Percentiles rank a stretch among this genome's conserved stretches.
phyloP scores from a whole-genome alignment of 2,888 invertebrate genomes.

The Ceramica pisi region DNA sequence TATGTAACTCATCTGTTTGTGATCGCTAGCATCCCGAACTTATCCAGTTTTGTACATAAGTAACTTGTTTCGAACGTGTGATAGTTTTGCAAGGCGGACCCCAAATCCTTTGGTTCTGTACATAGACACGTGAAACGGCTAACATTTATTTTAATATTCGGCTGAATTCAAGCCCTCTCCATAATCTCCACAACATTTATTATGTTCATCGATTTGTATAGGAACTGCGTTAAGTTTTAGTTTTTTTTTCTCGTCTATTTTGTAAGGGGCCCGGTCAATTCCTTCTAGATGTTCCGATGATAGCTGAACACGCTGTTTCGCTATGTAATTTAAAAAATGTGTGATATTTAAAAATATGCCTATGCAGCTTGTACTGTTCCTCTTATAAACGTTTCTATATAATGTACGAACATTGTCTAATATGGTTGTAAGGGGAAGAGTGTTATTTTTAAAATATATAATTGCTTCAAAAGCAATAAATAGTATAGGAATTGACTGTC shows the following conservation, averaged over 20 bases:
- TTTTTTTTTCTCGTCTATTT: slow-evolving; percentile 74
- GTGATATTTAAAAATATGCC: slow-evolving; percentile 83
- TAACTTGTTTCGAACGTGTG: slow-evolving; percentile 23
- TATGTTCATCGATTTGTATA: slow-evolving; percentile 85
- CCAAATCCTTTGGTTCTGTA: slow-evolving; percentile 59
- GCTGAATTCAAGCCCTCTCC: slow-evolving; percentile 76
- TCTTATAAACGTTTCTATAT: slow-evolving; percentile 53
- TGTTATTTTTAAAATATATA: slow-evolving; percentile 64
- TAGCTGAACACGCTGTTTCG: slow-evolving; percentile 70
- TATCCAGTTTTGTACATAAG: slow-evolving; percentile 47
- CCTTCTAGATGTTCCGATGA: slow-evolving; percentile 71
- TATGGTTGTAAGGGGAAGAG: slow-evolving; percentile 62
- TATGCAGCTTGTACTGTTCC: slow-evolving; percentile 79
- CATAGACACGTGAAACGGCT: slow-evolving; percentile 65
- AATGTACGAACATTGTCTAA: slow-evolving; percentile 37
- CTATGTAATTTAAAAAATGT: slow-evolving; percentile 78
- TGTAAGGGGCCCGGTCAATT: slow-evolving; percentile 87
- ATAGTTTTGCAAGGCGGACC: slow-evolving; percentile 65
- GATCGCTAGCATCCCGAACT: slow-evolving; percentile 52
- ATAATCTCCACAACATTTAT: slow-evolving; percentile 76
- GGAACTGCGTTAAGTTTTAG: slow-evolving; percentile 84
- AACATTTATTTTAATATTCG: slow-evolving; percentile 61
- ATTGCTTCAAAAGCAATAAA: slow-evolving; percentile 79
- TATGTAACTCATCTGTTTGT: slow-evolving; percentile 34
- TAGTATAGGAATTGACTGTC: slow-evolving; percentile 86